Percentiles rank a stretch among this genome's conserved stretches.
phyloP scores from a whole-genome alignment of 2,888 invertebrate species.

The Ornithoptera alexandrae region DNA sequence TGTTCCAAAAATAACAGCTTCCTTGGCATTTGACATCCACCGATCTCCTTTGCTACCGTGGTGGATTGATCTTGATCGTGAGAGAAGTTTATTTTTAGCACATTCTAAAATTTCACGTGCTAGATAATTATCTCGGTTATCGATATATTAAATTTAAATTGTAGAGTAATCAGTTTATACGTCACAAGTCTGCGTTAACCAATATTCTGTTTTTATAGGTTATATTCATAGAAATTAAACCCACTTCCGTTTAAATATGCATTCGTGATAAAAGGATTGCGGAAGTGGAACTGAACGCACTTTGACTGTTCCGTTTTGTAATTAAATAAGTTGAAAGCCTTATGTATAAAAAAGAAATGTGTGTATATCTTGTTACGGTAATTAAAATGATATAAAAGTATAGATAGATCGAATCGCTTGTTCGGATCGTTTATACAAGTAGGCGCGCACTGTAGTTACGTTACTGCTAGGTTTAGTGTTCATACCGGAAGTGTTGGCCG shows the following conservation, averaged over 20 bases:
- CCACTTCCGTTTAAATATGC: background rate
- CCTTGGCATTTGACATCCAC: too few species aligned
- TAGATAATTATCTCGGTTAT: too few species aligned
- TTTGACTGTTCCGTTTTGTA: constrained; percentile 10
- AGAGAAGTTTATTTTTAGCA: too few species aligned
- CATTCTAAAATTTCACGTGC: too few species aligned
- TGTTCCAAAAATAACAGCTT: too few species aligned
- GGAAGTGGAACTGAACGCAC: background rate
- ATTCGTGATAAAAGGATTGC: background rate
- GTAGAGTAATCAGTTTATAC: background rate
- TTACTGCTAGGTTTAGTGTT: constrained; percentile 7
- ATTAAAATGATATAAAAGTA: constrained; percentile 8
- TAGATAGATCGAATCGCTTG: constrained; percentile 18
- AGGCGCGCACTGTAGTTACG: constrained; percentile 9
- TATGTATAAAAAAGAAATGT: constrained; percentile 24
- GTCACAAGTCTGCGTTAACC: background rate
- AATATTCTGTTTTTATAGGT: background rate
- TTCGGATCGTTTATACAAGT: constrained; percentile 3
- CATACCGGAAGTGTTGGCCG: background rate
- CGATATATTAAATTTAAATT: background rate
- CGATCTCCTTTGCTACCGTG: too few species aligned
- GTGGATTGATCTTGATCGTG: too few species aligned
- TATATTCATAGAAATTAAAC: background rate
- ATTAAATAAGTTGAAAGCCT: constrained; percentile 19
- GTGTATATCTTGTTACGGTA: constrained; percentile 26